phyloP scores from a whole-genome alignment of 2,888 invertebrate species.

The Campoletis raptor region DNA sequence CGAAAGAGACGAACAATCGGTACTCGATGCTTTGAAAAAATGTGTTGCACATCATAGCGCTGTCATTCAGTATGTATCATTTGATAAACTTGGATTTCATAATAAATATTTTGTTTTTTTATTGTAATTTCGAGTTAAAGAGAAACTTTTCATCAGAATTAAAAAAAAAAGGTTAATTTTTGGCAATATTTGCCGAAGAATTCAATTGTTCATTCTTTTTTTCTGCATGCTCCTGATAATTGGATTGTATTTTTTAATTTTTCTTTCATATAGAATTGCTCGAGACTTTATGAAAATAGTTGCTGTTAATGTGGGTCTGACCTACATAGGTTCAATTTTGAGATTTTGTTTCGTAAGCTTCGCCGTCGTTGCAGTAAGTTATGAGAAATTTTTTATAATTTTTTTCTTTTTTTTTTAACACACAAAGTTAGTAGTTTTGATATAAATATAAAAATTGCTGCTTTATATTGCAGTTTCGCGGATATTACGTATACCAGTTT shows the following conservation, averaged over 20 bases:
- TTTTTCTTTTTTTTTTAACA: neutral
- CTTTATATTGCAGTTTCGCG: conserved; percentile 18
- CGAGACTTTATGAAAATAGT: conserved; percentile 27
- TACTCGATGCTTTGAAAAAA: conserved; percentile 26
- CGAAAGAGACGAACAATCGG: conserved; percentile 3
- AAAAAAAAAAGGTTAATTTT: neutral
- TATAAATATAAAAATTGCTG: neutral
- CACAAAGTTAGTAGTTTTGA: neutral
- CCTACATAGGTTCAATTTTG: conserved; percentile 37
- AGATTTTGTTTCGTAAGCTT: conserved; percentile 42
- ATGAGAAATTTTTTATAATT: neutral
- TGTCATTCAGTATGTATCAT: conserved; percentile 41
- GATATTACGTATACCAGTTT: conserved; percentile 56
- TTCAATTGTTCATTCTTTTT: neutral
- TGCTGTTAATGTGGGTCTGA: conserved; percentile 30
- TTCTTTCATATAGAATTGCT: conserved; percentile 3
- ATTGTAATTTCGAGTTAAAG: neutral
- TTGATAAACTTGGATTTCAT: neutral
- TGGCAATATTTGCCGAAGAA: neutral
- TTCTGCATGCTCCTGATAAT: neutral
- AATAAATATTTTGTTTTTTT: neutral
- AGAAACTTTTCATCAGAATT: neutral
- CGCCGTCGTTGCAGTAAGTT: conserved; percentile 37
- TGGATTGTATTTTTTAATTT: neutral
- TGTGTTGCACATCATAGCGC: conserved; percentile 48